Conservation (phyloP, 2,888 invertebrate genomes). For the Lordiphosa andalusiaca region DNA sequence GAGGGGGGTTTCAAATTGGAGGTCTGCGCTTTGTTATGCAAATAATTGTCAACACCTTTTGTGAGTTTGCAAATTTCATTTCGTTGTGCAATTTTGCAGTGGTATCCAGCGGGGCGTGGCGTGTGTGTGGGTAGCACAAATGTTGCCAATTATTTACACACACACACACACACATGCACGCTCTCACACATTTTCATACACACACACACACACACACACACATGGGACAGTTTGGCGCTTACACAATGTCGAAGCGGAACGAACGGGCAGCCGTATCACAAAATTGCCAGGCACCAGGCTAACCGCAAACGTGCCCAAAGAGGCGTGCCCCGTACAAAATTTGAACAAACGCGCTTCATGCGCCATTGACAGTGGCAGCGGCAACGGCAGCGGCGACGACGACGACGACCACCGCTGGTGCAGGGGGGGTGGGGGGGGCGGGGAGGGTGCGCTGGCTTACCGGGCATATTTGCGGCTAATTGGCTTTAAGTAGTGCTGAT, state of each 20-base stretch:
- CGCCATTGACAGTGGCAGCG: conserved; percentile 51
- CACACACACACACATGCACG: conserved; percentile 26
- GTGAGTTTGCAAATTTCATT: conserved; percentile 71
- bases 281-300: conserved; percentile 48
- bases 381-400: too few species aligned
- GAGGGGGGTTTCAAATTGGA: not conserved
- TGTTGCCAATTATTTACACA: conserved; percentile 74
- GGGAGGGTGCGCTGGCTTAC: conserved; percentile 45
- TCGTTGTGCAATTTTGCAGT: conserved; percentile 49
- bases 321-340: conserved; percentile 66
- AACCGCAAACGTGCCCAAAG: conserved; percentile 70
- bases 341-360: conserved; percentile 69
- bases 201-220: conserved; percentile 4
- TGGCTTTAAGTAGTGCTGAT: conserved; percentile 74
- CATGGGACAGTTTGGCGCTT: conserved; percentile 42
- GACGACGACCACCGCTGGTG: too few species aligned
- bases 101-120: conserved; percentile 52
- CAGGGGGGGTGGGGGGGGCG: too few species aligned
- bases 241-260: conserved; percentile 52
- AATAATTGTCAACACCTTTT: conserved; percentile 75
- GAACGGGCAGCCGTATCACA: conserved; percentile 50
- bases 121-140: conserved; percentile 55
- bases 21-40: conserved; percentile 68
- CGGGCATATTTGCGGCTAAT: conserved; percentile 74
- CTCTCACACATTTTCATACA: conserved; percentile 31